Evolutionary conservation across 2,113 vertebrate species (phyloP), one percentile per base, ranked within the genome.

Genomic region (Perca schrenkii): DNA sequence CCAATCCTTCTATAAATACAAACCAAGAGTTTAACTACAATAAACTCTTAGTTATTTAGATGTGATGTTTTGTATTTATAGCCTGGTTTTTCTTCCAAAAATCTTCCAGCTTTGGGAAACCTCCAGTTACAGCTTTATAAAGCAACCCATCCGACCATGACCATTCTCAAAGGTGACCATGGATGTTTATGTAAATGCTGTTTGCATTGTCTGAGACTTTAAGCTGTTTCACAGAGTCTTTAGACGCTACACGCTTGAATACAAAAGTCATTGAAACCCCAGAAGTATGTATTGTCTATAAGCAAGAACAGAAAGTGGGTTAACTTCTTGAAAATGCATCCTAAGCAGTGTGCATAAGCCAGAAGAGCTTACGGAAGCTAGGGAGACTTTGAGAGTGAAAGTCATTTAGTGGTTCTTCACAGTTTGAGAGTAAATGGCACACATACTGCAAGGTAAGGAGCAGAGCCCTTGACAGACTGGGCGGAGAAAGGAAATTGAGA

Each of bases 281-380:
- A 85, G 76, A 83, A 77, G 82, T 83, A 74, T 31, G 28, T 74
- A 88, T 85, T 85, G 74, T 91, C 72, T 77, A 71, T 70, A 53
- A 76, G 58, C 74, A 79, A 80, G 54, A 79, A 77, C 62, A 69
- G 77, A 89, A 91, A 91, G 87, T 87, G 82, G 78, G 87, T 89
- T 91, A 92, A 87, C 75, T 61, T 34, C 74, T 86, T 78, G 78
- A 82, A 88, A 88, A 91, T 80, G 85, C 81, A 80, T 66, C 64
- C 83, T 79, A 79, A 86, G 78, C 81, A 83, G 74, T 76, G 72
- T 63, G 57, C 66, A 80, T 82, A 77, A 90, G 68, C 77, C 83
- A 75, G 66, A 73, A 61, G 83, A 88, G 88, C 54, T 88, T 77
- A 89, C 57, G 19, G 83, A 85, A 72, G 67, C 82, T 57, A 70